These are phyloP conservation scores for Channa striata DNA, from an alignment of 2,797 vertebrate species.

Conservation along the genomic window DNA sequence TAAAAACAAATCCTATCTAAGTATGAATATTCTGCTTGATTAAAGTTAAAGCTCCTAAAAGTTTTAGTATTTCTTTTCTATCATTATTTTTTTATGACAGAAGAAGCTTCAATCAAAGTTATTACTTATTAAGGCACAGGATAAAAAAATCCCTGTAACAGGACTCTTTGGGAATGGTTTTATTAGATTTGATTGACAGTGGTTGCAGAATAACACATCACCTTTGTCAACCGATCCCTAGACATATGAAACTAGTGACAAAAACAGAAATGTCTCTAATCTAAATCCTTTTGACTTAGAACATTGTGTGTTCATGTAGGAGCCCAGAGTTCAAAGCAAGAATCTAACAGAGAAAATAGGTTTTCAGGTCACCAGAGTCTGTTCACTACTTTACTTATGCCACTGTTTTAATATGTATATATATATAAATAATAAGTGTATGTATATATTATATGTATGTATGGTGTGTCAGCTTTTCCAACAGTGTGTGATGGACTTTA, in stretches of 20 bases:
- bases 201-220: not conserved
- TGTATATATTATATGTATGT: no score
- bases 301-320: not conserved
- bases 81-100: not conserved
- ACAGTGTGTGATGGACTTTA: not conserved
- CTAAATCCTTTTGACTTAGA: not conserved
- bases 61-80: not conserved
- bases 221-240: not conserved
- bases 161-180: not conserved
- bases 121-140: not conserved
- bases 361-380: not conserved
- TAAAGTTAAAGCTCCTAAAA: slow-evolving; percentile 2
- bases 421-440: not conserved
- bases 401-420: not conserved
- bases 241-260: no score
- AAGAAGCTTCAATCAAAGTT: not conserved
- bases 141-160: not conserved
- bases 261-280: not conserved
- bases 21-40: slow-evolving; percentile 4
- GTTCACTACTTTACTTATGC: not conserved
- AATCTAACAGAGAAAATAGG: not conserved
- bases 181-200: not conserved
- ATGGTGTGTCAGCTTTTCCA: not conserved
- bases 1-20: not conserved
- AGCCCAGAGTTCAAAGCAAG: not conserved